Evolutionary conservation across 2,113 vertebrate genomes (phyloP).

Genomic region (Microtus ochrogaster): DNA sequence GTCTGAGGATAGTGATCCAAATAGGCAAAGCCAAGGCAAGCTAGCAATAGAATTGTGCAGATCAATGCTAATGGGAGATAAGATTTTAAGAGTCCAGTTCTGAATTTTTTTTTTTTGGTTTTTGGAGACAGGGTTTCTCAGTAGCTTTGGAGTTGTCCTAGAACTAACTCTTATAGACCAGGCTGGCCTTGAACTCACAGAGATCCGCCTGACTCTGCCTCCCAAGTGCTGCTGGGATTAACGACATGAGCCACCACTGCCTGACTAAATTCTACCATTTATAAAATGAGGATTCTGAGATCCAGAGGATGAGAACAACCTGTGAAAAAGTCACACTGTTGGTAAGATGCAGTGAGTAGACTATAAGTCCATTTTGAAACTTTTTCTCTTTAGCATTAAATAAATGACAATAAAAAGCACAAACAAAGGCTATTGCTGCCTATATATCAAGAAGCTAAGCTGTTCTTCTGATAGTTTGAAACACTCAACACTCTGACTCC

Average conservation of each 20-base stretch:
- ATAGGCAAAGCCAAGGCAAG: constrained; percentile 40
- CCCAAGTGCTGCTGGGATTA: too few relatives aligned
- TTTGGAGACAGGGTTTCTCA: too few relatives aligned
- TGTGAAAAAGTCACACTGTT: constrained; percentile 28
- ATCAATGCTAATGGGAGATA: background rate
- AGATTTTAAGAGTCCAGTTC: background rate
- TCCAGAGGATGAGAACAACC: constrained; percentile 8
- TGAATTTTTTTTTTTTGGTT: background rate
- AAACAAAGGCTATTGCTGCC: background rate
- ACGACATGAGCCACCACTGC: too few relatives aligned
- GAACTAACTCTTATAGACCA: too few relatives aligned
- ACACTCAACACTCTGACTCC: background rate
- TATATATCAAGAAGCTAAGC: constrained; percentile 6
- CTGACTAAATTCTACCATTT: background rate
- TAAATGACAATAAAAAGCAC: background rate
- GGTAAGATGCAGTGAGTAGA: background rate
- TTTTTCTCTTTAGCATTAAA: constrained; percentile 44
- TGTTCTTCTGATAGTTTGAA: constrained; percentile 57
- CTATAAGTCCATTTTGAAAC: background rate
- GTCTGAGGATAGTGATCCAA: background rate
- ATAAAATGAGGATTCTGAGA: constrained; percentile 34
- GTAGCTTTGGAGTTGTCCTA: too few relatives aligned
- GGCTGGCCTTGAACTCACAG: too few relatives aligned
- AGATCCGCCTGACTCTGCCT: too few relatives aligned
- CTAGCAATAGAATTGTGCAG: background rate